Base-by-base conservation (phyloP, 2,797 vertebrate genomes). In the Cirrhinus molitorella region DNA sequence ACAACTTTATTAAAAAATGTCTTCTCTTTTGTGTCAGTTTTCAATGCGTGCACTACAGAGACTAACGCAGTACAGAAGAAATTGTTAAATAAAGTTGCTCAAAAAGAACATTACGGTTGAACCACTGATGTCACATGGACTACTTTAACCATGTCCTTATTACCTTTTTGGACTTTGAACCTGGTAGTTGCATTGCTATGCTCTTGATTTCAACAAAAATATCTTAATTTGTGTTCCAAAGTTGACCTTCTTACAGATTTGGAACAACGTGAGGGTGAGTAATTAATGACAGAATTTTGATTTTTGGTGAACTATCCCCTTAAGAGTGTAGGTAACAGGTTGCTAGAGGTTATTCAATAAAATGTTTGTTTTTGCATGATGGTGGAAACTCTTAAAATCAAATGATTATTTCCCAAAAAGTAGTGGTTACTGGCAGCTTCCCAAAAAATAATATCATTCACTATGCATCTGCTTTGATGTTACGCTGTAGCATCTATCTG, bases 401-500 rank as follows among this genome's bases (percentile, higher is more conserved):
- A 55, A 40, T 55, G 3, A 74, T n/a, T 10, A 55, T 55, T 40
- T 37, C 11, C 19, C 17, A 12, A 13, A 74, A 57, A 40, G 21
- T 25, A 2, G 19, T 34, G 19, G 45, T 1, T 53, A 59, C 5
- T 25, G 19, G 19, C 14, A 11, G 6, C 19, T 66, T 28, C 12
- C 12, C 23, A n/a, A 11, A 49, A 65, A 9, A 40, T 9, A 72
- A 51, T 34, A n/a, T 49, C 19, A 61, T 76, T 45, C 17, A 17
- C 9, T 61, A 21, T 40, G 19, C 53, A 61, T 73, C 23, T 82
- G 47, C 34, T 13, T 43, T 19, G 31, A 66, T 74, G 31, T 51
- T 23, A 43, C 66, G 23, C 28, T 81, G 43, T 73, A 23, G 55
- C 25, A 51, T 40, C 28, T 61, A 53, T 71, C 21, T 79, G 57